A percentile compares a stretch with the other conserved stretches of the same genome.
Conservation (phyloP, 2,113 vertebrate genomes). For the Chauna torquata region DNA sequence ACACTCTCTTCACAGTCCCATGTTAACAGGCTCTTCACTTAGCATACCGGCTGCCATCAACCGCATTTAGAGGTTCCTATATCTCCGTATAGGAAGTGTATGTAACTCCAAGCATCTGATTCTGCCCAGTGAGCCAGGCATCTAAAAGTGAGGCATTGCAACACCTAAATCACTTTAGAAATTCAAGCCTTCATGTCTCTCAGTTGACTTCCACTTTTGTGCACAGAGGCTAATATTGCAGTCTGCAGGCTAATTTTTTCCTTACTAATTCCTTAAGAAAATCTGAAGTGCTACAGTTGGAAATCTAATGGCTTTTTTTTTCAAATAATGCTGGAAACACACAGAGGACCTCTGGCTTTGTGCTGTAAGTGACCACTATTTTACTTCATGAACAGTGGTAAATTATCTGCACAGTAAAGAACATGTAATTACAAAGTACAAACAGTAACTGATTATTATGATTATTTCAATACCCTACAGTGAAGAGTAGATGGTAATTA, state of each 20-base stretch:
- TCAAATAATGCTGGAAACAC: background rate
- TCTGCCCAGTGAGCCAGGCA: background rate
- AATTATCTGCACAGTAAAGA: constrained; percentile 13
- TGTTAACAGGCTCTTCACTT: background rate
- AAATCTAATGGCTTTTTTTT: constrained; percentile 22
- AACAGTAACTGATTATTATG: background rate
- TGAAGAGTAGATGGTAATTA: constrained; percentile 1
- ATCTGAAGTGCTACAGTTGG: background rate
- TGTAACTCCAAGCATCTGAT: rapidly evolving
- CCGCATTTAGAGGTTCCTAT: background rate
- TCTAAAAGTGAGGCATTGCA: background rate
- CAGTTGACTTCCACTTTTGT: background rate
- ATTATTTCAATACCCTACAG: background rate
- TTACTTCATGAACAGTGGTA: background rate
- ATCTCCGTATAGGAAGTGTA: background rate
- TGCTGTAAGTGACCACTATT: background rate
- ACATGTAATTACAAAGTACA: background rate
- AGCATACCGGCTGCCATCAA: background rate
- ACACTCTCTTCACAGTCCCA: background rate
- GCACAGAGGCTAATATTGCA: background rate
- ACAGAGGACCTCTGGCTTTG: background rate
- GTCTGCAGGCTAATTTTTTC: background rate
- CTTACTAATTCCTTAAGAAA: background rate
- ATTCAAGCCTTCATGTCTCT: background rate
- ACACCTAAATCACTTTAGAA: background rate